phyloP scores from a whole-genome alignment of 23 tunicate genomes.

The Oikopleura dioica region DNA sequence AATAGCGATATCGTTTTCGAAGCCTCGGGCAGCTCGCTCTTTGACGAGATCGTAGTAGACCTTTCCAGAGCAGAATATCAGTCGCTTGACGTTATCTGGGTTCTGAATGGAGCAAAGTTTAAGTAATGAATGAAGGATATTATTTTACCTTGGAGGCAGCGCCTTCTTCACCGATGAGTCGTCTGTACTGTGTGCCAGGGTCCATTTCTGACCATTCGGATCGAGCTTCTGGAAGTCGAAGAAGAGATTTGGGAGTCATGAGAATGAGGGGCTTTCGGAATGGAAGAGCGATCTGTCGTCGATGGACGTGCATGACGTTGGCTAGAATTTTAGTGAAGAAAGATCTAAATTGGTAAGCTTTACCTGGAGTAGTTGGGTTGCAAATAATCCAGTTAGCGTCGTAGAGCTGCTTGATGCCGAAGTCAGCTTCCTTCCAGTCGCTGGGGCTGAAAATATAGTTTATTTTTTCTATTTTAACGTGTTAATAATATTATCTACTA shows the following conservation, averaged over 20 bases:
- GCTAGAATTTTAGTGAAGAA: no score
- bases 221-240: conserved; percentile 74
- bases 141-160: conserved; percentile 45
- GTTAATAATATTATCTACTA: no score
- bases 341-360: no score
- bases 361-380: conserved; percentile 62
- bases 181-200: conserved; percentile 37
- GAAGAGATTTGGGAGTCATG: conserved; percentile 74
- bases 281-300: conserved; percentile 61
- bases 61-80: conserved; percentile 78
- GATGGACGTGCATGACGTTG: conserved; percentile 48
- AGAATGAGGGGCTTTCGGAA: conserved; percentile 77
- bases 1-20: conserved; percentile 49
- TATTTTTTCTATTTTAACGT: no score
- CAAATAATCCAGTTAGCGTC: conserved; percentile 91
- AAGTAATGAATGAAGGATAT: no score
- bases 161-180: conserved; percentile 82
- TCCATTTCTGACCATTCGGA: conserved; percentile 77
- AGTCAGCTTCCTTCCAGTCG: no score
- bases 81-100: conserved; percentile 31
- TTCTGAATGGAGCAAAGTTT: no score
- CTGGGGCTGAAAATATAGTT: no score
- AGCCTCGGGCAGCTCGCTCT: conserved; percentile 34
- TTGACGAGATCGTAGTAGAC: conserved; percentile 69
- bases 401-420: conserved; percentile 35